Base-by-base conservation (phyloP, 2,113 vertebrate species). In the Cavia aperea region DNA sequence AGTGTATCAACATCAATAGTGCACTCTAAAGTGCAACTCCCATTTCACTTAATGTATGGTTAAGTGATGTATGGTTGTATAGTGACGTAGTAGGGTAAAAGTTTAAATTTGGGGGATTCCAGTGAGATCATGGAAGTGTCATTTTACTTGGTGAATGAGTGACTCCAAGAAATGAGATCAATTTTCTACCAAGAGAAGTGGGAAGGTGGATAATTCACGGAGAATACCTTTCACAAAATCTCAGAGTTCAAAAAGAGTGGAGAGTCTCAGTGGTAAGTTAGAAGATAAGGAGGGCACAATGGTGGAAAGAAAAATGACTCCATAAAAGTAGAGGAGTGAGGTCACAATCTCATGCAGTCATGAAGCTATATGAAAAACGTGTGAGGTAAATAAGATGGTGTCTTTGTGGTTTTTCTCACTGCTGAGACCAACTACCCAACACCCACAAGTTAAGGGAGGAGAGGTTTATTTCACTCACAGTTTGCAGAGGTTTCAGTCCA, bases 191-290 rank as follows among this genome's bases (percentile, higher is more conserved):
- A 81, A 89, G 26, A 78, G 2, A 93, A 93, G 60, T 49, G 3
- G 56, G 24, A 87, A 56, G 66, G 36, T 36, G 23, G 58, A 51
- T 51, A 83, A 75, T 89, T 79, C 21, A 73, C 6, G 12, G 43
- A 85, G 24, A 82, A 90, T 19, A 86, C 7, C 68, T 96, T 73
- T 36, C 94, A 51, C 31, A 81, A 93, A 93, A 33, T 82, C 21
- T 31, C 36, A 77, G 70, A 65, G 54, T 86, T 18, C 19, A 77
- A 81, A 92, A 82, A 87, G 3, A 85, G 49, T 49, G 15, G 58
- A 68, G 73, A 54, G 1, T 88, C 56, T 88, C 51, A 49, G 12
- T 3, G 39, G 14, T n/a, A 91, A 92, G 60, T 82, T 70, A 89
- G 18, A 5, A 86, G 73, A 33, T 68, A 12, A 12, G 43, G 13